Percentiles rank a stretch among this genome's conserved stretches.
phyloP scores from a whole-genome alignment of 1,140 invertebrate genomes.

The Drosophila hydei region DNA sequence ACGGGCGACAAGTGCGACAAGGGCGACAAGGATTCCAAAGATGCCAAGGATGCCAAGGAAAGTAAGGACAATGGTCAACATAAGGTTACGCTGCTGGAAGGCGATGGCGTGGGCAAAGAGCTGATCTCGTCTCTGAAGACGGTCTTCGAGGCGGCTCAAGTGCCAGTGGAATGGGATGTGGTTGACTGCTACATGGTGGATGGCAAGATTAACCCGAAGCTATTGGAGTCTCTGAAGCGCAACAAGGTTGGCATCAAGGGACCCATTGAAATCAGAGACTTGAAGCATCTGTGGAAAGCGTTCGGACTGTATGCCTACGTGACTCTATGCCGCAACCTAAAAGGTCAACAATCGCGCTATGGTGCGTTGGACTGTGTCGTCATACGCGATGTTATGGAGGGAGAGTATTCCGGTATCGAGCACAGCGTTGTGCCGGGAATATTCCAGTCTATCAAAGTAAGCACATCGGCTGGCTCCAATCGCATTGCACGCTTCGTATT shows the following conservation, averaged over 20 bases:
- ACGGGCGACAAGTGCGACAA: not conserved
- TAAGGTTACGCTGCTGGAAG: conserved; percentile 49
- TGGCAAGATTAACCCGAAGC: conserved; percentile 1
- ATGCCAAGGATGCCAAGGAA: not conserved
- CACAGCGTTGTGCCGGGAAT: conserved; percentile 62
- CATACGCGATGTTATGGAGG: conserved; percentile 63
- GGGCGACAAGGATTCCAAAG: not conserved
- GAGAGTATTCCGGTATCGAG: conserved; percentile 70
- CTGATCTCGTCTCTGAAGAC: conserved; percentile 33
- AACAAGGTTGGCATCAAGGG: conserved; percentile 59
- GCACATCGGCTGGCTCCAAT: conserved; percentile 47
- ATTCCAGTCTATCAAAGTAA: conserved; percentile 63
- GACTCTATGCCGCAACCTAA: conserved; percentile 36
- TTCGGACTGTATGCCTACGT: conserved; percentile 58
- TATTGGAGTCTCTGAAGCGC: conserved; percentile 41
- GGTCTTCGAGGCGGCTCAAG: conserved; percentile 37
- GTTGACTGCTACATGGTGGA: not conserved
- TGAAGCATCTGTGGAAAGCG: conserved; percentile 42
- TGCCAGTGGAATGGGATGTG: conserved; percentile 53
- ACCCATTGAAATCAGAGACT: conserved; percentile 24
- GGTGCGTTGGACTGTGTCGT: conserved; percentile 47
- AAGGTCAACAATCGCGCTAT: conserved; percentile 43
- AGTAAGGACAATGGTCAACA: not conserved
- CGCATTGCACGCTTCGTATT: conserved; percentile 55
- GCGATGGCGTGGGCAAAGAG: conserved; percentile 61